Percentiles rank a stretch among this genome's conserved stretches.
phyloP scores from a whole-genome alignment of 1,140 invertebrate species.

The Nasonia giraulti region DNA sequence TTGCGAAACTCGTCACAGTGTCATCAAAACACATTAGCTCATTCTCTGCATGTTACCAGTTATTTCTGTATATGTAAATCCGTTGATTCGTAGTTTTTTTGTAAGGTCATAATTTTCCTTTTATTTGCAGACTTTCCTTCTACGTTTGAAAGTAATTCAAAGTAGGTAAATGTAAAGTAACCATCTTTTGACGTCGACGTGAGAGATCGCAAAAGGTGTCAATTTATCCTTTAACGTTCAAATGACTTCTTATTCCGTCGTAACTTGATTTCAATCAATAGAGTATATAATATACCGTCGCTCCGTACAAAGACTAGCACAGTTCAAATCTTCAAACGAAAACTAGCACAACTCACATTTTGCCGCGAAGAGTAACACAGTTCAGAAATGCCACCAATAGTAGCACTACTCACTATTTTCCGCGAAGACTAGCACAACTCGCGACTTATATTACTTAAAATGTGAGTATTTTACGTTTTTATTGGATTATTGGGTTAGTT shows the following conservation, averaged over 20 bases:
- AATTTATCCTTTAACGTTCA: conserved; percentile 8
- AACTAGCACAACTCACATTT: too few relatives aligned
- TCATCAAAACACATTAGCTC: neutral
- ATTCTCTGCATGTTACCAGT: conserved; percentile 38
- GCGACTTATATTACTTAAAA: too few relatives aligned
- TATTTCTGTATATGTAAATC: conserved; percentile 38
- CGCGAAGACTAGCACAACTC: too few relatives aligned
- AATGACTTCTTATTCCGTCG: neutral
- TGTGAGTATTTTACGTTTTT: neutral
- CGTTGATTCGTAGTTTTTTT: conserved; percentile 44
- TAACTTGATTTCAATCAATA: neutral
- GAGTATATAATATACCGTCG: neutral
- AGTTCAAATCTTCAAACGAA: too few relatives aligned
- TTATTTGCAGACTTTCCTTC: conserved; percentile 47
- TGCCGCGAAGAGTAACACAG: too few relatives aligned
- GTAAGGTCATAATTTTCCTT: conserved; percentile 48
- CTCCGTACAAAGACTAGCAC: too few relatives aligned
- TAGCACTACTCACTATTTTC: too few relatives aligned
- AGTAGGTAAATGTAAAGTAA: conserved; percentile 49
- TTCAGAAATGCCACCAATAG: too few relatives aligned
- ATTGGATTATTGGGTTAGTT: too few relatives aligned
- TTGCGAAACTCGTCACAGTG: neutral
- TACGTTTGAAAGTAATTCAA: conserved; percentile 51
- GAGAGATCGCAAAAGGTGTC: conserved; percentile 42
- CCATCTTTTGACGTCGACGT: conserved; percentile 20